Percentiles rank a stretch among this genome's conserved stretches.
These are phyloP conservation scores for Meta bourneti DNA, from an alignment of 2,888 invertebrate species.

Conservation along the genomic window DNA sequence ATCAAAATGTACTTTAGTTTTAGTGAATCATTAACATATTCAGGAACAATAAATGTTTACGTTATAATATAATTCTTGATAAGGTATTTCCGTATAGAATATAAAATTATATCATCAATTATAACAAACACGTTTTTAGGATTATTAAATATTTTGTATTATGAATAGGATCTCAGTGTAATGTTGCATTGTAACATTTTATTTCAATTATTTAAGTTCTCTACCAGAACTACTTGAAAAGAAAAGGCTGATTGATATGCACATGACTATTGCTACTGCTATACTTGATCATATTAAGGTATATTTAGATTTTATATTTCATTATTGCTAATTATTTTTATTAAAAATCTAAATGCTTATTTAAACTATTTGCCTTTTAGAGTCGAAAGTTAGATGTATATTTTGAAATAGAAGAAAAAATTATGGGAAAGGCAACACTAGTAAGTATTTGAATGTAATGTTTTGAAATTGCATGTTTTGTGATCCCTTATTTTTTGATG, in stretches of 20 bases:
- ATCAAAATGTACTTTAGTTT: too few species aligned
- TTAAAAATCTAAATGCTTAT: background rate
- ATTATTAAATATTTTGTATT: too few species aligned
- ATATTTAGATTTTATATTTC: constrained; percentile 53
- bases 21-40: too few species aligned
- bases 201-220: constrained; percentile 83
- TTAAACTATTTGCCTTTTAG: constrained; percentile 80
- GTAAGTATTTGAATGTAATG: constrained; percentile 77
- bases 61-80: too few species aligned
- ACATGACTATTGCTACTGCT: constrained; percentile 96
- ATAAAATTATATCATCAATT: too few species aligned
- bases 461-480: constrained; percentile 34
- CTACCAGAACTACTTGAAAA: constrained; percentile 97
- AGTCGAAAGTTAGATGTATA: constrained; percentile 94
- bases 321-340: background rate
- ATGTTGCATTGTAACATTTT: too few species aligned
- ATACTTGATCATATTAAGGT: constrained; percentile 84
- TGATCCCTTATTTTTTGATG: background rate
- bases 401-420: constrained; percentile 98
- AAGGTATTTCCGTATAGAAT: too few species aligned
- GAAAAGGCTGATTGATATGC: constrained; percentile 98
- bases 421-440: constrained; percentile 86
- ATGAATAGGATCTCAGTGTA: too few species aligned
- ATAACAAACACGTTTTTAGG: too few species aligned
- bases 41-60: too few species aligned